Conservation (phyloP, 2,797 vertebrate species). For the Hippopotamyrus pictus region DNA sequence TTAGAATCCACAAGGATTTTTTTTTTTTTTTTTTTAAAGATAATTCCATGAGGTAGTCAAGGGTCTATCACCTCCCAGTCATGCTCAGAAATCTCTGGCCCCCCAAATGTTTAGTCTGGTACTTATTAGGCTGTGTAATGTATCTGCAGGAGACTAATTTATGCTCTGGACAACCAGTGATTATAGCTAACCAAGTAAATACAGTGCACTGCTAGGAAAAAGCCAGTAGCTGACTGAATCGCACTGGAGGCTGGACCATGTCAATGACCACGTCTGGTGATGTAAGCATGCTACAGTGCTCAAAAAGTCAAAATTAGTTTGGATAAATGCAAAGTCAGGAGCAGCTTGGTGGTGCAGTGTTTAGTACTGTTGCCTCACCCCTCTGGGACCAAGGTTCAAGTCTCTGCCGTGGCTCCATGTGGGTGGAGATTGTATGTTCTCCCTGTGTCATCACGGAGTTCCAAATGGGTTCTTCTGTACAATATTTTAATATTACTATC, state of each 20-base stretch:
- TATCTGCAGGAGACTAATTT: not conserved
- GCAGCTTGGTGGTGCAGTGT: not conserved
- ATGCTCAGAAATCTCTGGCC: not conserved
- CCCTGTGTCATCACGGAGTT: not conserved
- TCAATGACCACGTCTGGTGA: not conserved
- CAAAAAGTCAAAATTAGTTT: not conserved
- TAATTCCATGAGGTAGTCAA: not conserved
- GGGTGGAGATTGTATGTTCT: not conserved
- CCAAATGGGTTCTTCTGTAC: not conserved
- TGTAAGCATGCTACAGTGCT: not conserved
- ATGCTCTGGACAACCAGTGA: not conserved
- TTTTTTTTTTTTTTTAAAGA: not conserved
- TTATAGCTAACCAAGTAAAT: not conserved
- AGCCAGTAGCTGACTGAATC: not conserved
- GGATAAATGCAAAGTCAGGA: not conserved
- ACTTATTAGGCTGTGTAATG: not conserved
- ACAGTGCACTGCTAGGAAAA: not conserved
- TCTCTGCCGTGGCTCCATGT: not conserved
- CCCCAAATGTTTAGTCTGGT: not conserved
- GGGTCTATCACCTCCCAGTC: not conserved
- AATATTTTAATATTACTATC: not conserved
- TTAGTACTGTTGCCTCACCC: not conserved
- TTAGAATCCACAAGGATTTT: not conserved
- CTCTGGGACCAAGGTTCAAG: not conserved
- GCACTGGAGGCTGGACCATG: not conserved